Evolutionary conservation across 2,113 vertebrate genomes (phyloP).

Genomic region (Craseonycteris thonglongyai): DNA sequence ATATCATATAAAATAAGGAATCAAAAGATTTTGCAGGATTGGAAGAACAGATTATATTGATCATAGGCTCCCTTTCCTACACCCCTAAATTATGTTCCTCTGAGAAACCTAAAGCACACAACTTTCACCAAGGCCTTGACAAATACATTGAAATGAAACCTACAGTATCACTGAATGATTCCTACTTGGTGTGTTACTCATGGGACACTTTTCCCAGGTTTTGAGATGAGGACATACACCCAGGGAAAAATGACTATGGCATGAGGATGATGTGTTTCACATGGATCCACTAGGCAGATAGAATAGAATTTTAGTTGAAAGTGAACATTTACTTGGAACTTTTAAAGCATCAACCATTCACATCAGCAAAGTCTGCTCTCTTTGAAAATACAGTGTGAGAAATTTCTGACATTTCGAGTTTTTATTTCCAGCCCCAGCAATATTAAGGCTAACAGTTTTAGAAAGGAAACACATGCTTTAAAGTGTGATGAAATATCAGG

Average conservation of each 20-base stretch:
- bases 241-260: background rate
- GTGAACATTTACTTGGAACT: slow-evolving; percentile 31
- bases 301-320: slow-evolving; percentile 26
- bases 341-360: slow-evolving; percentile 25
- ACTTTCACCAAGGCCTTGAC: background rate
- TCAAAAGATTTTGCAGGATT: background rate
- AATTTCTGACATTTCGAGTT: slow-evolving; percentile 60
- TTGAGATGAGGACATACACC: background rate
- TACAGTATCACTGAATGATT: background rate
- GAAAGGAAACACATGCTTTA: slow-evolving; percentile 47
- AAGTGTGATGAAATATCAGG: slow-evolving; percentile 41
- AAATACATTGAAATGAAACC: background rate
- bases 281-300: background rate
- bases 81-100: background rate
- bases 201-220: background rate
- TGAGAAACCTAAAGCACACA: background rate
- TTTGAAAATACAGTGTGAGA: slow-evolving; percentile 53
- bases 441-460: slow-evolving; percentile 44
- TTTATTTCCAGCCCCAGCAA: slow-evolving; percentile 47
- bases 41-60: background rate
- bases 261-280: background rate
- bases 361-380: slow-evolving; percentile 42
- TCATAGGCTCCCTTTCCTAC: background rate
- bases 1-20: background rate
- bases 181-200: background rate